Conservation (phyloP, 2,888 invertebrate species). For the Drosophila robusta region DNA sequence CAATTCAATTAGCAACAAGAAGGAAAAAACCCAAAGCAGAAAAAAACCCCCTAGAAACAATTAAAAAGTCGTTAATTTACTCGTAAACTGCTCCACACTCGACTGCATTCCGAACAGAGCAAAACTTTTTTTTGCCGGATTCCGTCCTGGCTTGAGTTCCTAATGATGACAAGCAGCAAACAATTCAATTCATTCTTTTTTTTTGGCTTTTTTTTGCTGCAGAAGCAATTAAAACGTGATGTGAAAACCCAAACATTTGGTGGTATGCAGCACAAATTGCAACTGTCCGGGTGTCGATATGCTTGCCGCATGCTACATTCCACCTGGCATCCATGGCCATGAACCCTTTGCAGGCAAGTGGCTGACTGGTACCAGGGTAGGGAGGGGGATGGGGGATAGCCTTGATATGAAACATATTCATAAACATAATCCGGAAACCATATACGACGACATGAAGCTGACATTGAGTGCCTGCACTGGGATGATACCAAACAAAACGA, state of each 20-base stretch:
- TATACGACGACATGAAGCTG: slow-evolving; percentile 41
- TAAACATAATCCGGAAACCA: slow-evolving; percentile 66
- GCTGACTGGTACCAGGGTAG: neutral
- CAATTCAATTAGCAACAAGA: neutral
- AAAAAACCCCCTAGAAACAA: neutral
- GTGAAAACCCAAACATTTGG: slow-evolving; percentile 3
- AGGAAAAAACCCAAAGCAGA: neutral
- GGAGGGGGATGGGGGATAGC: slow-evolving; percentile 1
- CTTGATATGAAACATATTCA: slow-evolving; percentile 61
- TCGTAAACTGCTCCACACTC: slow-evolving; percentile 1
- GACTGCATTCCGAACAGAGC: slow-evolving; percentile 1
- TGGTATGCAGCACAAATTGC: slow-evolving; percentile 1
- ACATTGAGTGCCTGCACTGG: slow-evolving; percentile 11
- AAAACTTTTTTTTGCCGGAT: neutral
- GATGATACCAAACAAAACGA: slow-evolving; percentile 4
- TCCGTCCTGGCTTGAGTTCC: neutral
- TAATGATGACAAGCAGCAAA: neutral
- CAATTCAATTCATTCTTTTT: slow-evolving; percentile 1
- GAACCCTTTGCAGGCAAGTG: slow-evolving; percentile 18
- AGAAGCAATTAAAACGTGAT: slow-evolving; percentile 37
- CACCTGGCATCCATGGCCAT: slow-evolving; percentile 15
- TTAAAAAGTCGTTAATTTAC: slow-evolving; percentile 3
- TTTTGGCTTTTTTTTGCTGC: neutral
- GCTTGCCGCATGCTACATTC: neutral
- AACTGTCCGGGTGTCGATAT: slow-evolving; percentile 11